Evolutionary conservation across 2,888 invertebrate genomes (phyloP), one percentile per base, ranked within the genome.

Genomic region (Enoplolaimus lenunculus): DNA sequence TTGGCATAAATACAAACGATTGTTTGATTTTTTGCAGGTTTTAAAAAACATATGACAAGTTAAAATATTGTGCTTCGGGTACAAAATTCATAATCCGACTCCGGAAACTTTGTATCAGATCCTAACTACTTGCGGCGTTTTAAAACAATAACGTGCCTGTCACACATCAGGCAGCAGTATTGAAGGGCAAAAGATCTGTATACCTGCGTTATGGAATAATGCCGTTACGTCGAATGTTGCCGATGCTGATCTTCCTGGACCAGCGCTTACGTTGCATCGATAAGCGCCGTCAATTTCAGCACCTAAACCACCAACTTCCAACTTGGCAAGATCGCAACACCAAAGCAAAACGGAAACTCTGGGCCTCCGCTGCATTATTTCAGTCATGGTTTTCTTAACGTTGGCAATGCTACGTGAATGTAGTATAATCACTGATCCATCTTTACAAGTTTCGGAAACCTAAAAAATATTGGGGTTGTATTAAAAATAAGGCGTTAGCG

Each of bases 1-100:
- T n/a, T n/a, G n/a, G n/a, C n/a, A n/a, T n/a, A n/a, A n/a, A n/a
- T n/a, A n/a, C n/a, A n/a, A n/a, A n/a, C n/a, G n/a, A n/a, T n/a
- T n/a, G n/a, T n/a, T n/a, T n/a, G n/a, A n/a, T n/a, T n/a, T n/a
- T n/a, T n/a, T n/a, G n/a, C n/a, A n/a, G n/a, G n/a, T n/a, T n/a
- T n/a, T n/a, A n/a, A n/a, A n/a, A n/a, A n/a, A n/a, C n/a, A n/a
- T n/a, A n/a, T n/a, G n/a, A n/a, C n/a, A n/a, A n/a, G n/a, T n/a
- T n/a, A n/a, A n/a, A n/a, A n/a, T n/a, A n/a, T n/a, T n/a, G n/a
- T n/a, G n/a, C n/a, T n/a, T n/a, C n/a, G n/a, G n/a, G n/a, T n/a
- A 82, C 73, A 83, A 82, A 16, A 82, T 74, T 1, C 83, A 74
- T 1, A 82, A 69, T 34, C 77, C 77, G 62, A 79, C 77, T n/a